Base-by-base conservation (phyloP, 30 jellyfish, hydroid and myxozoan species). In the Morbakka virulenta region DNA sequence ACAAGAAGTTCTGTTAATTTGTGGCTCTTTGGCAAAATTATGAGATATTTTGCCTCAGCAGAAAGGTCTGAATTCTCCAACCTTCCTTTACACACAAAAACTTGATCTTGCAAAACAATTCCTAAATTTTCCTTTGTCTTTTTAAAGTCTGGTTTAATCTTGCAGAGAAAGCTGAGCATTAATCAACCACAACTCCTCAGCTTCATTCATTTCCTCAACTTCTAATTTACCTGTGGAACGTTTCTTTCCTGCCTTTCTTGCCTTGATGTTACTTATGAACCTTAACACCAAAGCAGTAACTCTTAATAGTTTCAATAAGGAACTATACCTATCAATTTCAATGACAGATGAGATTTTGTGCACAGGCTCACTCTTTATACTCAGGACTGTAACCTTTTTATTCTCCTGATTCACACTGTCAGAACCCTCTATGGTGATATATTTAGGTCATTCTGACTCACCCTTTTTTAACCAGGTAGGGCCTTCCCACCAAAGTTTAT, bases 61-160 rank as follows among this genome's bases (percentile, higher is more conserved):
- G n/a, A n/a, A n/a, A n/a, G n/a, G n/a, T n/a, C n/a, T n/a, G n/a
- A n/a, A n/a, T n/a, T n/a, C n/a, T n/a, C n/a, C n/a, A n/a, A n/a
- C n/a, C n/a, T n/a, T n/a, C n/a, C n/a, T n/a, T n/a, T n/a, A n/a
- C 89, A 78, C 26, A 78, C 72, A 29, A 63, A 51, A 36, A 78
- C 48, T 22, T 81, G 81, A 21, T 78, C 64, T 34, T 28, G 4
- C 21, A 13, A 24, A 4, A 62, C 47, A 6, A 78, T 63, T 36
- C 81, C 82, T 0, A 78, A 30, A 23, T 65, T 77, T 33, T 34
- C 31, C 25, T 21, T 14, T 0, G 72, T 67, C 52, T 78, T 78
- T 62, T 78, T 29, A 50, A 78, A 78, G 27, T 23, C 41, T 47
- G 31, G 30, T 14, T 17, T 47, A 32, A 17, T 28, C 29, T 32